Evolutionary conservation across 2,888 invertebrate species (phyloP).

Genomic region (Ornithoptera priamus): DNA sequence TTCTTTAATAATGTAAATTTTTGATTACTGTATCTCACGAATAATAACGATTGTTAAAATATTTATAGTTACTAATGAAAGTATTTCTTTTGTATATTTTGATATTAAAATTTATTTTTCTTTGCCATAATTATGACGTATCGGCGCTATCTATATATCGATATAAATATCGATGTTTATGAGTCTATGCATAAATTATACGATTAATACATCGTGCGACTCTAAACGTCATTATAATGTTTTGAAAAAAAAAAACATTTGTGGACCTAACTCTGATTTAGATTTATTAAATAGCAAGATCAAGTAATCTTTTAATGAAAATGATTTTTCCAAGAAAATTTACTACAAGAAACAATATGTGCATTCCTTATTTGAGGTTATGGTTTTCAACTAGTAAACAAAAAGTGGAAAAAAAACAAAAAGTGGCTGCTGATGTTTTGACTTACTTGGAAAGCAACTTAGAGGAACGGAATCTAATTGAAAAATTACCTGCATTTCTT

Average conservation of each 20-base stretch:
- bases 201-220: no score
- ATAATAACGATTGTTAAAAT: no score
- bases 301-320: not conserved
- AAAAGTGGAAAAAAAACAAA: constrained; percentile 47
- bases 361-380: constrained; percentile 40
- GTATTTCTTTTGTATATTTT: no score
- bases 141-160: no score
- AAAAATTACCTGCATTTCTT: constrained; percentile 58
- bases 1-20: no score
- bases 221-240: no score
- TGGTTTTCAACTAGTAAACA: constrained; percentile 50
- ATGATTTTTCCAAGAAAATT: constrained; percentile 10
- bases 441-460: constrained; percentile 55
- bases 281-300: not conserved
- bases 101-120: no score
- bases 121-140: no score
- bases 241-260: not conserved
- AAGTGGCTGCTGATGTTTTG: constrained; percentile 56
- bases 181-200: no score
- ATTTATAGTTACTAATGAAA: no score
- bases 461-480: constrained; percentile 53
- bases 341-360: constrained; percentile 4
- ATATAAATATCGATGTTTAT: no score
- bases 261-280: not conserved
- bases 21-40: no score